Evolutionary conservation across 2,888 invertebrate genomes (phyloP), one percentile per base, ranked within the genome.

Genomic region (Amphipyra tragopoginis): DNA sequence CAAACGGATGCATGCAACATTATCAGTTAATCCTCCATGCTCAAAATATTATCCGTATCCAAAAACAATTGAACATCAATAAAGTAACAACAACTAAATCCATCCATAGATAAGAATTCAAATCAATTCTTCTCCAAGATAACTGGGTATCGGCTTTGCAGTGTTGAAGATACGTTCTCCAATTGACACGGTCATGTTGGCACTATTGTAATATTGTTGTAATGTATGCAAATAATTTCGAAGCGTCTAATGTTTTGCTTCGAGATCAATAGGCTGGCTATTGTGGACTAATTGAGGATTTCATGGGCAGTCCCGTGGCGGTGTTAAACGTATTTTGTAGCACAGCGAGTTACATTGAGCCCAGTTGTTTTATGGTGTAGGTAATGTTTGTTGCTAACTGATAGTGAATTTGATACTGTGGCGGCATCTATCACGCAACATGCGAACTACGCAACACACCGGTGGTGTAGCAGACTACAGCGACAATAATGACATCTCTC

Each of bases 221-320:
- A 82, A 83, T 82, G 76, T 84, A 86, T 87, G 85, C 77, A 82
- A 86, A 87, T 86, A 78, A 75, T 75, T 78, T 80, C 76, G 69
- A 69, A 75, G 59, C 65, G 70, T 75, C 62, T 65, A 76, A 21
- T 54, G 39, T 72, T 65, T 77, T 75, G 62, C 51, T 65, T 60
- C 61, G 55, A 65, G 63, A 57, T 51, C 58, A 69, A 71, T 65
- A 66, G 69, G 67, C 59, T 51, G 70, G 65, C 69, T 52, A 72
- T 79, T 84, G 68, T 75, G 51, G 29, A 55, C 36, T 69, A 77
- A 80, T 79, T 72, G 70, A 59, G 42, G 67, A 77, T 81, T 81
- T 84, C 77, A 78, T 65, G 77, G 68, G 29, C 9, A 14, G 13
- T n/a, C 3, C 45, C 43, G 61, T 53, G 33, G n/a, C 47, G 29